Base-by-base conservation (phyloP, 2,797 vertebrate genomes). In the Rhincodon typus region DNA sequence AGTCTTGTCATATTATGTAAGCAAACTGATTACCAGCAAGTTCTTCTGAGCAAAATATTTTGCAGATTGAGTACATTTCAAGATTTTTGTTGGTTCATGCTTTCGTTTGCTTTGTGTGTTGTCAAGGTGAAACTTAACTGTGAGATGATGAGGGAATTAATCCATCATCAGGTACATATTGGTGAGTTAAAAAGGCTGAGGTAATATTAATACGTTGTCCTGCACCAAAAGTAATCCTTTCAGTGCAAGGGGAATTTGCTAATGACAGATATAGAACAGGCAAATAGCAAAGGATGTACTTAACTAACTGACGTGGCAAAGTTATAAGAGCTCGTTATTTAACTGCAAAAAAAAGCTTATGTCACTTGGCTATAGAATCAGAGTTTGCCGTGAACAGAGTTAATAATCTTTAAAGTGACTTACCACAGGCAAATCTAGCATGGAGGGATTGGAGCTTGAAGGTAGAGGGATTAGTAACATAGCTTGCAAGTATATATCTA, bases 161-260 rank as follows among this genome's bases (percentile, higher is more conserved):
- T 91, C 88, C 15, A 91, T 90, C 50, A 90, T 66, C 88, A 91
- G 50, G 53, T 91, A 91, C 88, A 91, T 91, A 91, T 3, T 34
- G 57, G 34, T 91, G 88, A 91, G 57, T 57, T 62, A 91, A 91
- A 62, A 66, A 62, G 57, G 21, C 88, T 91, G 34, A 62, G 5
- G 57, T 62, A 62, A 91, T n/a, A 5, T 66, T 91, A 91, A 38
- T 91, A 66, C 30, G 1, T 91, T 66, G 34, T 91, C 30, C 34
- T 91, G 27, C 53, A 6, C 53, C 88, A 91, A 66, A 91, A 23
- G 53, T 91, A 62, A 91, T 66, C 34, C 17, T 91, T 91, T 91
- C n/a, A 62, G 88, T 91, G 53, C 34, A n/a, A 1, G 57, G 88
- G 15, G 53, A 34, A 62, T 90, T 91, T 34, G 34, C 88, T n/a